These are phyloP conservation scores for Hofmannophila pseudospretella DNA, from an alignment of 2,888 invertebrate genomes.

Conservation along the genomic window DNA sequence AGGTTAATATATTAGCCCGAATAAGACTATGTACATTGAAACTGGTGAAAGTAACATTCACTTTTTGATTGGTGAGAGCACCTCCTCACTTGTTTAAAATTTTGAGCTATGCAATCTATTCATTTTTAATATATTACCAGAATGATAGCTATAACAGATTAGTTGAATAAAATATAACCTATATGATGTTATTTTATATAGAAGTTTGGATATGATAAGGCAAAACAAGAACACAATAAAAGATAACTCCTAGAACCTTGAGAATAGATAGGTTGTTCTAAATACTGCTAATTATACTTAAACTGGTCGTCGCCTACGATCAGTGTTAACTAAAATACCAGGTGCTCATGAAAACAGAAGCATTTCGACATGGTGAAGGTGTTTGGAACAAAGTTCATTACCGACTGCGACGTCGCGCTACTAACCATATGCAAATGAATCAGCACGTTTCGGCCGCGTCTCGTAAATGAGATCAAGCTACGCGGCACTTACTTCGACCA, in stretches of 20 bases:
- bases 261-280: no score
- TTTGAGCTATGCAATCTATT: no score
- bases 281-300: no score
- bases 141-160: no score
- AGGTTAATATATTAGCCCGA: no score
- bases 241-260: background rate
- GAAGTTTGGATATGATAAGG: no score
- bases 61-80: conserved; percentile 28
- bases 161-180: no score
- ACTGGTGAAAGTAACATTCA: conserved; percentile 68
- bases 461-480: conserved; percentile 62
- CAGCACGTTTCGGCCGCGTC: conserved; percentile 67
- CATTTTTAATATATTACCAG: no score
- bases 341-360: background rate
- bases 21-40: conserved; percentile 2
- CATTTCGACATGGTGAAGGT: background rate
- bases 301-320: no score
- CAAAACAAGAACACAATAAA: conserved; percentile 6
- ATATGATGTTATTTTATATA: no score
- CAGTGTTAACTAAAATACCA: no score
- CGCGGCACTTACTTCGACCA: conserved; percentile 71
- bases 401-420: conserved; percentile 22
- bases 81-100: background rate
- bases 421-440: conserved; percentile 72
- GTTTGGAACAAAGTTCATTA: conserved; percentile 8